Evolutionary conservation across 2,888 invertebrate genomes (phyloP).

Genomic region (Lasioglossum vierecki): DNA sequence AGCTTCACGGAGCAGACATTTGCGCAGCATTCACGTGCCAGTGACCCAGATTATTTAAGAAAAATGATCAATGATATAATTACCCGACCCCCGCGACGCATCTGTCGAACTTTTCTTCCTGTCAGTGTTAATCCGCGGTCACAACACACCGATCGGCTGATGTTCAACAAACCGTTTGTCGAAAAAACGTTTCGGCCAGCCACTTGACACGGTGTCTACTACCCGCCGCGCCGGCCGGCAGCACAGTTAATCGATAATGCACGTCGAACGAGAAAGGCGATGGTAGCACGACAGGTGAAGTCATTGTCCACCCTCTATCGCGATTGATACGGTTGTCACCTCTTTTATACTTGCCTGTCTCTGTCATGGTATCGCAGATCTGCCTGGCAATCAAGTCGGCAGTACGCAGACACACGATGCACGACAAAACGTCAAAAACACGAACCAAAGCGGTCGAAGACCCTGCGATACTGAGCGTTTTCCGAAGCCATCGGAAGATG

Average conservation of each 20-base stretch:
- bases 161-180: neutral
- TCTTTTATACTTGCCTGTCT: constrained; percentile 31
- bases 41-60: constrained; percentile 52
- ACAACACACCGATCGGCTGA: no score
- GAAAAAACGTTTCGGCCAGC: constrained; percentile 10
- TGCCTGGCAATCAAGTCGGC: neutral
- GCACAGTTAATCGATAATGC: constrained; percentile 56
- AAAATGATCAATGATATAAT: constrained; percentile 49
- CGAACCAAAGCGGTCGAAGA: constrained; percentile 54
- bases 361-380: constrained; percentile 51
- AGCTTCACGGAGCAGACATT: constrained; percentile 30
- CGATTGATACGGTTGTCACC: neutral
- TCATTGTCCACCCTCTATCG: neutral
- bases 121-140: neutral
- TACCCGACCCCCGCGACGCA: constrained; percentile 18
- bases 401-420: constrained; percentile 12
- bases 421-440: constrained; percentile 56
- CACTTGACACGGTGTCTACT: constrained; percentile 30
- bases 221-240: constrained; percentile 52
- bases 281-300: constrained; percentile 27
- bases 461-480: constrained; percentile 44
- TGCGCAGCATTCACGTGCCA: constrained; percentile 40
- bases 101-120: neutral
- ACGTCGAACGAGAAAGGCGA: constrained; percentile 21
- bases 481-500: constrained; percentile 48